A percentile compares a stretch with the other conserved stretches of the same genome.
Conservation (phyloP, 1,140 invertebrate genomes). For the Lordiphosa mommai region DNA sequence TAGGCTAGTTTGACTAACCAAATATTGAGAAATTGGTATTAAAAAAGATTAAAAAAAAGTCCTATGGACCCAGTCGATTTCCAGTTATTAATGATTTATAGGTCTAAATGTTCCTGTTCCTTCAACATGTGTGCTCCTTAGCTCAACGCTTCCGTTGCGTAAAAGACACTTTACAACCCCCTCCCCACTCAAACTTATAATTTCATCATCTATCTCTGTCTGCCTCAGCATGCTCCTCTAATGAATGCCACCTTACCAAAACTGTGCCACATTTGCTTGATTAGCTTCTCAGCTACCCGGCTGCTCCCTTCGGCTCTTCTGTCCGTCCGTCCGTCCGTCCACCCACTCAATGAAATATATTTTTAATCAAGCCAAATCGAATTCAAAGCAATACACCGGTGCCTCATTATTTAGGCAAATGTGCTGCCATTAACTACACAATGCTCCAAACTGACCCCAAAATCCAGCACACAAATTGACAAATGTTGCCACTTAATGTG, state of each 20-base stretch:
- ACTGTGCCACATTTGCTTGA: conserved; percentile 63
- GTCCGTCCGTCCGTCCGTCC: background rate
- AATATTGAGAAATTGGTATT: no score
- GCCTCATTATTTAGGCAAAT: conserved; percentile 75
- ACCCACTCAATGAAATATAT: conserved; percentile 66
- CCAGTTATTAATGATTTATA: no score
- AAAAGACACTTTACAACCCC: background rate
- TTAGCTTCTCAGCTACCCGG: conserved; percentile 63
- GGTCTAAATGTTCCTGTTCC: no score
- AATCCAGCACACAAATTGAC: conserved; percentile 62
- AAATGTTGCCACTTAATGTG: conserved; percentile 75
- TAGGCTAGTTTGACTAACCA: no score
- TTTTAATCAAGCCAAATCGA: conserved; percentile 76
- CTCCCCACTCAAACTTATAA: background rate
- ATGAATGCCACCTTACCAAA: conserved; percentile 40
- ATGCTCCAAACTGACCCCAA: conserved; percentile 14
- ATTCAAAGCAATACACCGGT: conserved; percentile 76
- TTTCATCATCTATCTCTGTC: conserved; percentile 7
- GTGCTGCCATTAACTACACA: conserved; percentile 69
- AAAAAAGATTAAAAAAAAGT: no score
- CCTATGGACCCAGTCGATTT: no score
- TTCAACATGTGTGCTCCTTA: no score
- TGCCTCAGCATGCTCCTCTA: conserved; percentile 7
- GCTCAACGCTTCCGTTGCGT: background rate
- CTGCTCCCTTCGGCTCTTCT: conserved; percentile 25